Evolutionary conservation across 2,888 invertebrate species (phyloP).

Genomic region (Pseudolycoriella hygida): DNA sequence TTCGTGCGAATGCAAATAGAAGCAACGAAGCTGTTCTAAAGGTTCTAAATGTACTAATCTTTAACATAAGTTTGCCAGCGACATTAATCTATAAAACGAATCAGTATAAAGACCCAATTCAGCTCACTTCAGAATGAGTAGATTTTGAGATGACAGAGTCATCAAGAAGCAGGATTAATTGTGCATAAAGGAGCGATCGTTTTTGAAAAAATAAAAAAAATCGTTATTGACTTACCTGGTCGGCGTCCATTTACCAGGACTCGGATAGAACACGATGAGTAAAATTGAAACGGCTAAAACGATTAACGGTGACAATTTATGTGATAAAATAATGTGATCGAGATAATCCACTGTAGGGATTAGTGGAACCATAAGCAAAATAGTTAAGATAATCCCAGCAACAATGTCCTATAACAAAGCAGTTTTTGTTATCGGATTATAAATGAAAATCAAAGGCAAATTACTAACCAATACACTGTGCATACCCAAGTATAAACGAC

Average conservation of each 20-base stretch:
- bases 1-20: too few species aligned
- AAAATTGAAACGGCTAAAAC: conserved; percentile 45
- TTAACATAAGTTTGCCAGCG: too few species aligned
- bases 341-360: conserved; percentile 57
- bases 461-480: conserved; percentile 66
- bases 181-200: too few species aligned
- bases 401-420: conserved; percentile 55
- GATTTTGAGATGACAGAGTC: too few species aligned
- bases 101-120: too few species aligned
- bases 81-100: too few species aligned
- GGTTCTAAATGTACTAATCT: too few species aligned
- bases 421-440: not conserved
- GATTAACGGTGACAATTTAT: conserved; percentile 42
- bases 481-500: conserved; percentile 84
- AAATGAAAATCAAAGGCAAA: not conserved
- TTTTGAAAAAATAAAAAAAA: too few species aligned
- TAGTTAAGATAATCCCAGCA: conserved; percentile 53
- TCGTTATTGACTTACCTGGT: conserved; percentile 41
- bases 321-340: conserved; percentile 54
- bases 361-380: conserved; percentile 47
- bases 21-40: too few species aligned
- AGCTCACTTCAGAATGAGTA: too few species aligned
- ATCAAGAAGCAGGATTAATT: too few species aligned
- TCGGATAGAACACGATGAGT: conserved; percentile 62
- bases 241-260: conserved; percentile 74